Evolutionary conservation across 2,888 invertebrate genomes (phyloP).

Genomic region (Smittia sp.): DNA sequence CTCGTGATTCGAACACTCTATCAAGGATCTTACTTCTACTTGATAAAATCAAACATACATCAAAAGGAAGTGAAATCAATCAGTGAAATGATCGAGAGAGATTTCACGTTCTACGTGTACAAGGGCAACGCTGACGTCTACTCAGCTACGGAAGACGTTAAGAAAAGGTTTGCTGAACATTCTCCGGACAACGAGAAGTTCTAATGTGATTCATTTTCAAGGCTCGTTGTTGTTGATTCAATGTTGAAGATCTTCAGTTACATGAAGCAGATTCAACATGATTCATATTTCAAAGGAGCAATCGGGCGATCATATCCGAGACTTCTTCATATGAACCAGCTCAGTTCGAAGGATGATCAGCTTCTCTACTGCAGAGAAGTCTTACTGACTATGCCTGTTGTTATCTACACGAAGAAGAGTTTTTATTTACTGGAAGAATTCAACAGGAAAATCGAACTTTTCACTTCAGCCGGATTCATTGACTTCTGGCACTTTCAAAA

Average conservation of each 20-base stretch:
- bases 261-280: neutral
- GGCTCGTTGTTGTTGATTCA: too few species aligned
- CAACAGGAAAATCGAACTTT: neutral
- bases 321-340: neutral
- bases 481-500: too few species aligned
- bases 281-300: slow-evolving; percentile 21
- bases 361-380: neutral
- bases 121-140: too few species aligned
- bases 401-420: neutral
- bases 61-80: neutral
- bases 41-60: too few species aligned
- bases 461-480: slow-evolving; percentile 12
- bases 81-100: slow-evolving; percentile 3
- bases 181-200: too few species aligned
- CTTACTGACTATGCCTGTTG: neutral
- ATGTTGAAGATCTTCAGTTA: too few species aligned
- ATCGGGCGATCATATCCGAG: slow-evolving; percentile 4
- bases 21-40: neutral
- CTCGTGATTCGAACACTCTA: slow-evolving; percentile 23
- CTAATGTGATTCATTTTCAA: too few species aligned
- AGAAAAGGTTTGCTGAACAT: too few species aligned
- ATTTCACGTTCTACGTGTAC: neutral
- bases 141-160: too few species aligned
- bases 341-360: neutral
- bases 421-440: slow-evolving; percentile 1